Conservation (phyloP, 1,140 invertebrate species). For the Lordiphosa mommai region DNA sequence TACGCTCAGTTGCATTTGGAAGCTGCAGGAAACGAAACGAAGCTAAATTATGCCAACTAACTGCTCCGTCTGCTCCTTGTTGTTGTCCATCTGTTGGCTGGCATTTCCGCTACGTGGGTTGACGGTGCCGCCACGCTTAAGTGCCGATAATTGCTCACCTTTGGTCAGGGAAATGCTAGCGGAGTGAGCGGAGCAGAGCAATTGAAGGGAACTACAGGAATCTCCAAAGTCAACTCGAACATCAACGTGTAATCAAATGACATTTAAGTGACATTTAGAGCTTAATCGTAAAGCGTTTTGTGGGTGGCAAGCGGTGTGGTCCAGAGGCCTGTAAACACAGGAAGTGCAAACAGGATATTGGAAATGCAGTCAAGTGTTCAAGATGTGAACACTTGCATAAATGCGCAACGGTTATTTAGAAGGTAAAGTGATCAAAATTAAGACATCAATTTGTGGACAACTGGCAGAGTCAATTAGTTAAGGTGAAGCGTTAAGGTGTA, state of each 20-base stretch:
- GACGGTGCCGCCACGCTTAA: conserved; percentile 36
- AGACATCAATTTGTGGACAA: no score
- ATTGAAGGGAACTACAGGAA: conserved; percentile 1
- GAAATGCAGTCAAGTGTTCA: conserved; percentile 13
- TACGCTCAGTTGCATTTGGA: conserved; percentile 56
- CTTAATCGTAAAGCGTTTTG: conserved; percentile 44
- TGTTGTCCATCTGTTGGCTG: background rate
- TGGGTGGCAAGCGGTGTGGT: background rate
- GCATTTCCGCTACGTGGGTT: conserved; percentile 26
- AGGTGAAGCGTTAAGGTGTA: no score
- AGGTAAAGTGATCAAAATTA: no score
- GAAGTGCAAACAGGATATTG: background rate
- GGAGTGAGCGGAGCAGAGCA: background rate
- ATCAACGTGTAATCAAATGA: conserved; percentile 52
- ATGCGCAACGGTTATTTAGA: no score
- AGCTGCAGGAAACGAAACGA: conserved; percentile 48
- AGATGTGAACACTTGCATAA: background rate
- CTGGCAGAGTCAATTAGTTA: no score
- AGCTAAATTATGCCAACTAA: conserved; percentile 55
- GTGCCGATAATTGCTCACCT: conserved; percentile 62
- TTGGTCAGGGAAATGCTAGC: conserved; percentile 5
- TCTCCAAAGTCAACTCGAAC: conserved; percentile 15
- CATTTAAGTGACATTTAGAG: conserved; percentile 57
- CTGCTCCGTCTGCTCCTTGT: conserved; percentile 9
- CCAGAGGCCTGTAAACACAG: background rate